A percentile compares a stretch with the other conserved stretches of the same genome.
phyloP scores from a whole-genome alignment of 2,113 vertebrate species.

The Oceanodroma tethys region DNA sequence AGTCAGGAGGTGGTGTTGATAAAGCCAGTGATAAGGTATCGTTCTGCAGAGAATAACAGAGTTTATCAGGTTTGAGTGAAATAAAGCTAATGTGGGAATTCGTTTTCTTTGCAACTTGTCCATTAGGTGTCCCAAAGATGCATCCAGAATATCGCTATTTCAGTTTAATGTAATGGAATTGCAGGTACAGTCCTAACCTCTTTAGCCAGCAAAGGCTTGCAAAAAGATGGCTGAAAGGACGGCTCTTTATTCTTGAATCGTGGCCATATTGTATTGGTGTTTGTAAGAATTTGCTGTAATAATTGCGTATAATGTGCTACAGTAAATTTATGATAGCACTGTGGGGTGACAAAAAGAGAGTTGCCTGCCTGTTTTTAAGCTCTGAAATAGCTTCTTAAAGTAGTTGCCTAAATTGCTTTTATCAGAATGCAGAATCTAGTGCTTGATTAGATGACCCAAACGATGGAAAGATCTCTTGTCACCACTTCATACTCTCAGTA shows the following conservation, averaged over 20 bases:
- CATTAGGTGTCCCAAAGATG: neutral
- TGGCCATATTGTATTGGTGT: neutral
- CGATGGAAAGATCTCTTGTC: neutral
- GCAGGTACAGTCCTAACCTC: neutral
- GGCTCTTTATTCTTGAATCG: neutral
- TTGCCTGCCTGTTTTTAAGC: neutral
- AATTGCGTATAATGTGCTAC: neutral
- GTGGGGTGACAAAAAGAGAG: neutral
- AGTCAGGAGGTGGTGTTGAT: neutral
- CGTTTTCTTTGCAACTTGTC: neutral
- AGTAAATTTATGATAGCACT: neutral
- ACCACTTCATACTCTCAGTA: neutral
- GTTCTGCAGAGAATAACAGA: neutral
- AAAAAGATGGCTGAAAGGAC: neutral
- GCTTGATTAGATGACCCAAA: neutral
- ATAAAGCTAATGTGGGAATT: neutral
- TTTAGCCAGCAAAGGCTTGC: neutral
- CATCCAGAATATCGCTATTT: accelerated
- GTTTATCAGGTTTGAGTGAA: neutral
- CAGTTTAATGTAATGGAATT: neutral
- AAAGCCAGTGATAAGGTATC: neutral
- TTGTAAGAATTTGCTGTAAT: neutral
- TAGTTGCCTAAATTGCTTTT: neutral
- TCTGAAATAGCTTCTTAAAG: neutral
- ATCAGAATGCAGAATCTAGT: neutral